A percentile compares a stretch with the other conserved stretches of the same genome.
Evolutionary conservation across 1,140 invertebrate genomes (phyloP).

Genomic region (Druon quercuslanigerum): DNA sequence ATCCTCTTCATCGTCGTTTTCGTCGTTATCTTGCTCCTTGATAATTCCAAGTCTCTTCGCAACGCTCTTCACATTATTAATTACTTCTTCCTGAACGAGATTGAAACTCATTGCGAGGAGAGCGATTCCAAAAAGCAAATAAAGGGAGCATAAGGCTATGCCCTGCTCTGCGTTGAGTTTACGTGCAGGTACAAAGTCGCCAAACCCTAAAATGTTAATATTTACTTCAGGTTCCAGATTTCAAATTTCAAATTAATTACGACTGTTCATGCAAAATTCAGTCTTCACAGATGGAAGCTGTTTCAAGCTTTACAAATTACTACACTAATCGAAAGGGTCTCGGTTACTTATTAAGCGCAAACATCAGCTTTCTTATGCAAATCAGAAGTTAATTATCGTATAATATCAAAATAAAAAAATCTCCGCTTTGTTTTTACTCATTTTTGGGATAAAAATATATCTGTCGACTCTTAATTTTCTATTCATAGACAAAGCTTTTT

Average conservation of each 20-base stretch:
- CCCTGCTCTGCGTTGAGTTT: conserved; percentile 84
- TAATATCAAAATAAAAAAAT: too few relatives aligned
- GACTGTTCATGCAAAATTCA: not conserved
- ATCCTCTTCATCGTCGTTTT: conserved; percentile 76
- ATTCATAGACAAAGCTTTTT: too few relatives aligned
- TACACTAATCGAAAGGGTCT: conserved; percentile 20
- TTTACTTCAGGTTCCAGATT: conserved; percentile 20
- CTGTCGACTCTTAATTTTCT: too few relatives aligned
- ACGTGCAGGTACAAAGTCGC: conserved; percentile 94
- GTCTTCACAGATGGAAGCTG: not conserved
- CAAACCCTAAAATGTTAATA: conserved; percentile 80
- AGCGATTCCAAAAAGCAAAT: conserved; percentile 97
- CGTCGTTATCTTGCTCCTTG: conserved; percentile 83
- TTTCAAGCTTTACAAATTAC: not conserved
- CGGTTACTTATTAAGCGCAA: too few relatives aligned
- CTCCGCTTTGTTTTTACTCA: too few relatives aligned
- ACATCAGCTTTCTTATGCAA: too few relatives aligned
- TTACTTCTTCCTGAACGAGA: conserved; percentile 94
- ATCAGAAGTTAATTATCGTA: too few relatives aligned
- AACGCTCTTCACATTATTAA: conserved; percentile 88
- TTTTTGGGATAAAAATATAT: too few relatives aligned
- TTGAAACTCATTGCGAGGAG: conserved; percentile 99
- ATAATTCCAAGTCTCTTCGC: conserved; percentile 90
- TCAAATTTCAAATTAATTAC: conserved; percentile 22
- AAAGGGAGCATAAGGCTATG: conserved; percentile 93